Conservation (phyloP, 2,113 vertebrate species). For the Myrmecobius fasciatus region DNA sequence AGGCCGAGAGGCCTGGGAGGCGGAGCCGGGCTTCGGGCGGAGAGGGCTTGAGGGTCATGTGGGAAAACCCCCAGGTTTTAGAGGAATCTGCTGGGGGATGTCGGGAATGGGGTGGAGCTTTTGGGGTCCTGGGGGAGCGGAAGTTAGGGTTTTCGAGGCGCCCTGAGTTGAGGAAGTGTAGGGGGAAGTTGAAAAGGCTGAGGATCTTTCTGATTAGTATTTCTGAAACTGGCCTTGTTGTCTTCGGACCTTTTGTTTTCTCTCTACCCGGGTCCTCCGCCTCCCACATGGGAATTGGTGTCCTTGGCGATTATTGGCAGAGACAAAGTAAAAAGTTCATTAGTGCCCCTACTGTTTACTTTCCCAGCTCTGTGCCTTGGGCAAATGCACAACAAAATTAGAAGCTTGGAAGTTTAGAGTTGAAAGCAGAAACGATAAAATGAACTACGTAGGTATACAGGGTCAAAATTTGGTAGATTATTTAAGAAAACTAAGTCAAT, state of each 20-base stretch:
- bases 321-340: background rate
- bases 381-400: constrained; percentile 30
- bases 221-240: constrained; percentile 32
- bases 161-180: constrained; percentile 35
- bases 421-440: constrained; percentile 25
- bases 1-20: background rate
- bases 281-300: constrained; percentile 32
- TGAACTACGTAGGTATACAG: background rate
- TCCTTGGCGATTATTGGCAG: constrained; percentile 43
- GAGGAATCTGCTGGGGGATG: background rate
- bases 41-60: background rate
- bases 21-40: background rate
- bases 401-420: constrained; percentile 47
- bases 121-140: background rate
- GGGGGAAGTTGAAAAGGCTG: background rate
- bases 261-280: background rate
- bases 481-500: background rate
- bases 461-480: background rate
- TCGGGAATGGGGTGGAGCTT: background rate
- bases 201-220: background rate
- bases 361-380: background rate
- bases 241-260: constrained; percentile 52
- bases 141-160: background rate
- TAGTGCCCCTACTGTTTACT: background rate
- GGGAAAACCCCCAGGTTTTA: background rate